phyloP scores from a whole-genome alignment of 2,113 vertebrate species.

The Leuciscus idus region DNA sequence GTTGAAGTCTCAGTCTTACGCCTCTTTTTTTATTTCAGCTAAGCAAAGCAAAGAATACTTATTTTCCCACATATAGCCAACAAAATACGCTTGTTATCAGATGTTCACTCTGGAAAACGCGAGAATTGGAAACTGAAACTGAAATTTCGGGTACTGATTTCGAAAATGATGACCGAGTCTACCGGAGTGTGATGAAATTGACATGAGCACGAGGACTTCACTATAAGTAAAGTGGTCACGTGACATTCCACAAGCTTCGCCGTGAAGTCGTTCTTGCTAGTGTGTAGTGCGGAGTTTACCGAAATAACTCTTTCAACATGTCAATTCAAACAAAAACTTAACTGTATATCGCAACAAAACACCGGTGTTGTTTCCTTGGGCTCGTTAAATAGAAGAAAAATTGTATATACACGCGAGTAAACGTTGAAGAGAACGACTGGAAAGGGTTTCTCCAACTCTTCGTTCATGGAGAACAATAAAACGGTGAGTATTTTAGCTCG shows the following conservation, averaged over 20 bases:
- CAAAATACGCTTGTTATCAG: not conserved
- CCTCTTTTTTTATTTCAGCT: constrained; percentile 14
- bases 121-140: not conserved
- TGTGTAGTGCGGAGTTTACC: not conserved
- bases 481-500: not conserved
- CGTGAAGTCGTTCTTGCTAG: constrained; percentile 3
- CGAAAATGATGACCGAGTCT: constrained; percentile 22
- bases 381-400: not conserved
- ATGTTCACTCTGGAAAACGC: not conserved
- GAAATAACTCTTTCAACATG: not conserved
- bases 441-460: not conserved
- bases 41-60: not conserved
- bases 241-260: constrained; percentile 49
- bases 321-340: not conserved
- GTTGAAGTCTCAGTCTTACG: constrained; percentile 36
- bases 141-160: constrained; percentile 16
- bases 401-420: not conserved
- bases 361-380: not conserved
- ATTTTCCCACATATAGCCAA: not conserved
- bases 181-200: constrained; percentile 54
- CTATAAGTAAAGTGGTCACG: constrained; percentile 56
- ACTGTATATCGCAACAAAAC: not conserved
- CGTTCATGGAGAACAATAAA: not conserved
- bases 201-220: constrained; percentile 48
- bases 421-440: not conserved